A percentile compares a stretch with the other conserved stretches of the same genome.
These are phyloP conservation scores for Bubo blakistoni DNA, from an alignment of 2,113 vertebrate species.

Conservation along the genomic window DNA sequence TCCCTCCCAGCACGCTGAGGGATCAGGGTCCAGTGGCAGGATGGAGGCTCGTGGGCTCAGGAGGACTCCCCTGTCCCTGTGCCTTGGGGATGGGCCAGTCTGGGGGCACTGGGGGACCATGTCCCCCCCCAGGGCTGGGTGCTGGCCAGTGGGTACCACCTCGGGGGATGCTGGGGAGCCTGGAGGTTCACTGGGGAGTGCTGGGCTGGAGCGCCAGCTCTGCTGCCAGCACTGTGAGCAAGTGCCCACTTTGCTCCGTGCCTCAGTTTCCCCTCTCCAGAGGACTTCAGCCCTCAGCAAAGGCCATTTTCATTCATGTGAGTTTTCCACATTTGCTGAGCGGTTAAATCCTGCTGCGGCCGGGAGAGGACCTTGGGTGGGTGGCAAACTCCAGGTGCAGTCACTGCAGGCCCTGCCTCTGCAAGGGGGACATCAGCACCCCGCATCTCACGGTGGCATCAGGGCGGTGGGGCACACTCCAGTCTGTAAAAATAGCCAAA, in stretches of 20 bases:
- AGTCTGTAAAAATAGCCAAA: background rate
- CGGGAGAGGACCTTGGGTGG: background rate
- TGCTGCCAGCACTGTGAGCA: background rate
- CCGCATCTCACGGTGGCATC: background rate
- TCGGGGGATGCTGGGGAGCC: background rate
- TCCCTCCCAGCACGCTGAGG: accelerated
- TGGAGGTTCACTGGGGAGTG: background rate
- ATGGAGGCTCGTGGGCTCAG: background rate
- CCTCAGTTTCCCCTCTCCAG: constrained; percentile 4
- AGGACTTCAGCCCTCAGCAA: background rate
- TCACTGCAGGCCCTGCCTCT: accelerated
- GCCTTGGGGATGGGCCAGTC: background rate
- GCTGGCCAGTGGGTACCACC: accelerated
- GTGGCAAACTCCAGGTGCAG: background rate
- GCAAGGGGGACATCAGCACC: background rate
- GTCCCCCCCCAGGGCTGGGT: background rate
- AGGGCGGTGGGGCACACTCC: accelerated
- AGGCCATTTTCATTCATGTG: accelerated
- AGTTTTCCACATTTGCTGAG: background rate
- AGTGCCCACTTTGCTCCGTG: background rate
- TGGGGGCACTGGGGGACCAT: background rate
- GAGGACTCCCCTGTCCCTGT: accelerated
- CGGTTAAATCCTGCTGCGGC: background rate
- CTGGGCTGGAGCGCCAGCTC: background rate
- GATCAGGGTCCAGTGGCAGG: background rate